Evolutionary conservation across 2,888 invertebrate genomes (phyloP).

Genomic region (Orchesellides sinensis): DNA sequence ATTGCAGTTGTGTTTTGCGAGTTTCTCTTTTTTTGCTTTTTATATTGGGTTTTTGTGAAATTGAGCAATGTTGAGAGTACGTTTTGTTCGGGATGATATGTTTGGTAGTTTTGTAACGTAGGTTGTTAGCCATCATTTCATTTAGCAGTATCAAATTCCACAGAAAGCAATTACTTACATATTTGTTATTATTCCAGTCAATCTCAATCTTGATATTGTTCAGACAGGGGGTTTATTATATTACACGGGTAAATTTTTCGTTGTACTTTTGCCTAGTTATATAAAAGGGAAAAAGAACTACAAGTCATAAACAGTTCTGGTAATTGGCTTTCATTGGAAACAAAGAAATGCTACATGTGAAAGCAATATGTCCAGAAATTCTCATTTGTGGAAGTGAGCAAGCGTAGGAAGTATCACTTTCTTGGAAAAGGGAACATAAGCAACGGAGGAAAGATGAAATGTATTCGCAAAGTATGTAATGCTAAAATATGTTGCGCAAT

Average conservation of each 20-base stretch:
- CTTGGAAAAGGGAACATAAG: not conserved
- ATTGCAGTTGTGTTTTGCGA: not conserved
- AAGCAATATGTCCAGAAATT: not conserved
- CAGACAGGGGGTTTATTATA: too few relatives aligned
- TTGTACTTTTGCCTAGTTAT: too few relatives aligned
- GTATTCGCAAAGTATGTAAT: not conserved
- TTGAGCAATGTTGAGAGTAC: not conserved
- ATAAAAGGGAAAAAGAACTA: too few relatives aligned
- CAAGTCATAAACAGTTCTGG: not conserved
- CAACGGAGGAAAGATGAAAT: not conserved
- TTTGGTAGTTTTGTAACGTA: too few relatives aligned
- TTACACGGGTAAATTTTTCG: too few relatives aligned
- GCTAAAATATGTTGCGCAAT: too few relatives aligned
- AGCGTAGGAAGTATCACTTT: not conserved
- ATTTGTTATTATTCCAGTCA: too few relatives aligned
- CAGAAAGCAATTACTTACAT: too few relatives aligned
- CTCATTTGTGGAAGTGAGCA: not conserved
- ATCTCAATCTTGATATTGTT: too few relatives aligned
- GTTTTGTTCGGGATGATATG: constrained; percentile 16
- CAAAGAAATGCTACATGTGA: not conserved
- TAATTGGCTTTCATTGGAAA: not conserved
- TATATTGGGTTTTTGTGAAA: not conserved
- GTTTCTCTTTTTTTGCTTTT: constrained; percentile 16
- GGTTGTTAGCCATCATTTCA: too few relatives aligned
- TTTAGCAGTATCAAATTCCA: too few relatives aligned